Percentiles rank a stretch among this genome's conserved stretches.
Conservation (phyloP, 2,113 vertebrate genomes). For the Glaucidium brasilianum region DNA sequence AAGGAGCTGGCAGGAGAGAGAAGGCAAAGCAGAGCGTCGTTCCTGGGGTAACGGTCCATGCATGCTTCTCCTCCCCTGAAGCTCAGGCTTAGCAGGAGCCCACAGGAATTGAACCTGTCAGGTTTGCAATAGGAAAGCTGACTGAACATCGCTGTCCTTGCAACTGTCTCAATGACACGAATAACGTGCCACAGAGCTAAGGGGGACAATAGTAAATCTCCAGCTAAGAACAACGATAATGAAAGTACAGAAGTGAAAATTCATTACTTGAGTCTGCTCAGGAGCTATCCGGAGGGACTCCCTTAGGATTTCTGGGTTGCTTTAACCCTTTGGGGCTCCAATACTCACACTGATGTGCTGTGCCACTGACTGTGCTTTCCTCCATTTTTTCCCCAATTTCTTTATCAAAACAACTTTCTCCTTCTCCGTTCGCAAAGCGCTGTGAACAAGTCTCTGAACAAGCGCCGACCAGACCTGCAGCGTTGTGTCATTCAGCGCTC, state of each 20-base stretch:
- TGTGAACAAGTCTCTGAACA: rapidly evolving
- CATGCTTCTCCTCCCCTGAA: not conserved
- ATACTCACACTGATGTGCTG: not conserved
- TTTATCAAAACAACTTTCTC: not conserved
- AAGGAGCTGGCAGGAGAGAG: not conserved
- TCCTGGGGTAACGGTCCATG: not conserved
- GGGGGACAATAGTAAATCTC: not conserved
- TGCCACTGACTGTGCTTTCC: not conserved
- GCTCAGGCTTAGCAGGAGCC: not conserved
- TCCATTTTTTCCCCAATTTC: not conserved
- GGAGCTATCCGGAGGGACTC: not conserved
- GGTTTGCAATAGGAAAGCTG: not conserved
- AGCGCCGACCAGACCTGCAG: not conserved
- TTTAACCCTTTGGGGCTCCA: not conserved
- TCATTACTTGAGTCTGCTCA: not conserved
- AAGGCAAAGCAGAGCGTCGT: not conserved
- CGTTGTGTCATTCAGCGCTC: rapidly evolving
- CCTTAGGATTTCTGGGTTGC: not conserved
- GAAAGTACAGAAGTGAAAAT: slow-evolving; percentile 38
- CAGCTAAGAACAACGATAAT: not conserved
- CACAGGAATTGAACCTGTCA: not conserved
- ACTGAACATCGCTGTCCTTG: not conserved
- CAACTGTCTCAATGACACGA: slow-evolving; percentile 11
- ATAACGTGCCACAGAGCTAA: not conserved
- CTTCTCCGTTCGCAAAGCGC: rapidly evolving